phyloP scores from a whole-genome alignment of 2,797 vertebrate species.

The Lutjanus campechanus region DNA sequence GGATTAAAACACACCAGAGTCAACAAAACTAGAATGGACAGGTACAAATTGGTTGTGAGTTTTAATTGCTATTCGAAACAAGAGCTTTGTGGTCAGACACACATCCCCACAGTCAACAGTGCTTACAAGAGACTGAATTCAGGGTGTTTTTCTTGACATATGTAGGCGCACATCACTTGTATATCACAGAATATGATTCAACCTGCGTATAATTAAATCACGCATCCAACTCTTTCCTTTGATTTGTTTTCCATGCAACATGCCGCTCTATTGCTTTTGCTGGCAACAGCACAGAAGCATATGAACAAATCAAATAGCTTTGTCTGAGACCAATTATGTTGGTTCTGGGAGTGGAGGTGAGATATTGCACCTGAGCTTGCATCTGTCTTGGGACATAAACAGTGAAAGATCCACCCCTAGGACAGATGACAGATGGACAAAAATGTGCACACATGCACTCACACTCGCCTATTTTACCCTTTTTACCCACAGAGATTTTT shows the following conservation, averaged over 20 bases:
- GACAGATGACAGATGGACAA: slow-evolving; percentile 46
- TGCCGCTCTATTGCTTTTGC: slow-evolving; percentile 15
- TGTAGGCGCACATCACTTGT: neutral
- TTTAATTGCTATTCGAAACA: slow-evolving; percentile 12
- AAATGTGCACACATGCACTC: neutral
- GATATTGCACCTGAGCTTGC: slow-evolving; percentile 37
- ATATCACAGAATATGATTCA: neutral
- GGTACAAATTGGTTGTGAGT: slow-evolving; percentile 20
- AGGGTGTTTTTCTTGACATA: neutral
- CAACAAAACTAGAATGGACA: slow-evolving; percentile 28
- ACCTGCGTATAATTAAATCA: slow-evolving; percentile 28
- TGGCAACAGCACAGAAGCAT: slow-evolving; percentile 14
- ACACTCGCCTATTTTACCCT: neutral
- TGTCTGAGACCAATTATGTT: slow-evolving; percentile 28
- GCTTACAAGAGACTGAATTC: neutral
- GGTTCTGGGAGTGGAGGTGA: slow-evolving; percentile 28
- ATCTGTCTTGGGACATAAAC: slow-evolving; percentile 47
- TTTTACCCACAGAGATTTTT: slow-evolving; percentile 6
- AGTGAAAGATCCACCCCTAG: slow-evolving; percentile 25
- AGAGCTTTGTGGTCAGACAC: neutral
- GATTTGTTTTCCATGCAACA: slow-evolving; percentile 3
- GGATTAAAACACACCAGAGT: slow-evolving; percentile 24
- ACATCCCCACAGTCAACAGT: neutral
- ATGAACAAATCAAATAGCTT: slow-evolving; percentile 28
- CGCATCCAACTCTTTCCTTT: slow-evolving; percentile 8